Percentiles rank a stretch among this genome's conserved stretches.
These are phyloP conservation scores for Halcyon malimbica DNA, from an alignment of 2,113 vertebrate species.

Conservation along the genomic window DNA sequence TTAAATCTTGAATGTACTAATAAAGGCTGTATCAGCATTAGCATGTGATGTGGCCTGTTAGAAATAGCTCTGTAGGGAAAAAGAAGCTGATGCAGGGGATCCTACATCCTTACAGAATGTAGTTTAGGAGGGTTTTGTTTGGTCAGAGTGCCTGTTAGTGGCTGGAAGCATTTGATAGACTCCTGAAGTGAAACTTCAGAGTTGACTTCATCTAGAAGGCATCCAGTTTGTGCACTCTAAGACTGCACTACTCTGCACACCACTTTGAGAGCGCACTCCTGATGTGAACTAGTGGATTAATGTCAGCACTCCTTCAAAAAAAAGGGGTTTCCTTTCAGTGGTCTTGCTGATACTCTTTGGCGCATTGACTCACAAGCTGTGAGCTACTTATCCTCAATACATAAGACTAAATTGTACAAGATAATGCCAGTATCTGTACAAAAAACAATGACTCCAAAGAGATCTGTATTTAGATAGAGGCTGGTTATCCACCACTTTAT, in stretches of 20 bases:
- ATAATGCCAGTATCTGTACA: background rate
- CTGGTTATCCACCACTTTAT: background rate
- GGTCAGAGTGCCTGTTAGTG: background rate
- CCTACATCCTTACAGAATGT: background rate
- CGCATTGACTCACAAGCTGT: background rate
- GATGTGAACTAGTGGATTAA: background rate
- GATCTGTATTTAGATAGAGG: background rate
- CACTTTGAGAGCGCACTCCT: background rate
- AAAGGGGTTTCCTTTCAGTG: background rate
- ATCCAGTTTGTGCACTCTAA: background rate
- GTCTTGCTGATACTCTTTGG: background rate
- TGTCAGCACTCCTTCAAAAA: background rate
- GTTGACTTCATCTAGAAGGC: background rate
- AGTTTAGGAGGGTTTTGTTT: background rate
- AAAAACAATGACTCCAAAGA: background rate
- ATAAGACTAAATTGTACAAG: background rate
- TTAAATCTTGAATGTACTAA: background rate
- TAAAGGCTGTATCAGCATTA: background rate
- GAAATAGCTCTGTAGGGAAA: background rate
- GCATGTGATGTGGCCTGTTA: background rate
- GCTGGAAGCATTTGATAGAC: background rate
- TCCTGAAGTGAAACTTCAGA: background rate
- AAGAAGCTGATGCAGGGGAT: background rate
- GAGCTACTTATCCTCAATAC: background rate
- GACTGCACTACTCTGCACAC: background rate